Conservation (phyloP, 2,888 invertebrate genomes). For the Melinaea marsaeus region DNA sequence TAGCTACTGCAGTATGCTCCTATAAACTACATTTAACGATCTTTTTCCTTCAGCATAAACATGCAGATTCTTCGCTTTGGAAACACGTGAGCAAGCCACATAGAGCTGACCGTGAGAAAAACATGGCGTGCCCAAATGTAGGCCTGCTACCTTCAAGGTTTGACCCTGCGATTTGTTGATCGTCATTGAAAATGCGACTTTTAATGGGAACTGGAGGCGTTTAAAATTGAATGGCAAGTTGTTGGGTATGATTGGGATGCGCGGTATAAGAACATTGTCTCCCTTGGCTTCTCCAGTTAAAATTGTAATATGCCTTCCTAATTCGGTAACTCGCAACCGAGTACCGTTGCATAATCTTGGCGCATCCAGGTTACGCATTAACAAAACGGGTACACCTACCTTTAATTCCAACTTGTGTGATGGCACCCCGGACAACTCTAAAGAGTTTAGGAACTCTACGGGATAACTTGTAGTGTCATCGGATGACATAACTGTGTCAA, state of each 20-base stretch:
- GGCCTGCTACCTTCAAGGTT: slow-evolving; percentile 14
- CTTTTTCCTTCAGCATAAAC: too few species aligned
- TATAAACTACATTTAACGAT: too few species aligned
- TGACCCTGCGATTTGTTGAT: slow-evolving; percentile 35
- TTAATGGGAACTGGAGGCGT: slow-evolving; percentile 33
- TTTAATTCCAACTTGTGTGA: slow-evolving; percentile 32
- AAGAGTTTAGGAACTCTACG: slow-evolving; percentile 37
- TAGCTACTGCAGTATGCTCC: too few species aligned
- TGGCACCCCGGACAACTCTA: slow-evolving; percentile 36
- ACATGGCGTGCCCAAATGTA: too few species aligned
- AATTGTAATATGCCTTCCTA: slow-evolving; percentile 33
- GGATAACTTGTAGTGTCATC: slow-evolving; percentile 32
- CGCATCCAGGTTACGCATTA: slow-evolving; percentile 33
- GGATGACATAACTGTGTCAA: slow-evolving; percentile 33
- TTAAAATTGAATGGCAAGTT: slow-evolving; percentile 37
- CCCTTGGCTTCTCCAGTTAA: slow-evolving; percentile 36
- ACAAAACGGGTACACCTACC: slow-evolving; percentile 31
- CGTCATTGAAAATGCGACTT: slow-evolving; percentile 19
- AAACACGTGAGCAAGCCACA: too few species aligned
- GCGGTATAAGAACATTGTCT: slow-evolving; percentile 36
- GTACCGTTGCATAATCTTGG: slow-evolving; percentile 34
- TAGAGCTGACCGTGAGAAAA: too few species aligned
- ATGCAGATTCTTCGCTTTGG: too few species aligned
- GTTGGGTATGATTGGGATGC: slow-evolving; percentile 37
- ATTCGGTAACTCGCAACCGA: slow-evolving; percentile 25